Conservation (phyloP, 2,113 vertebrate genomes). For the Scytalopus superciliaris region DNA sequence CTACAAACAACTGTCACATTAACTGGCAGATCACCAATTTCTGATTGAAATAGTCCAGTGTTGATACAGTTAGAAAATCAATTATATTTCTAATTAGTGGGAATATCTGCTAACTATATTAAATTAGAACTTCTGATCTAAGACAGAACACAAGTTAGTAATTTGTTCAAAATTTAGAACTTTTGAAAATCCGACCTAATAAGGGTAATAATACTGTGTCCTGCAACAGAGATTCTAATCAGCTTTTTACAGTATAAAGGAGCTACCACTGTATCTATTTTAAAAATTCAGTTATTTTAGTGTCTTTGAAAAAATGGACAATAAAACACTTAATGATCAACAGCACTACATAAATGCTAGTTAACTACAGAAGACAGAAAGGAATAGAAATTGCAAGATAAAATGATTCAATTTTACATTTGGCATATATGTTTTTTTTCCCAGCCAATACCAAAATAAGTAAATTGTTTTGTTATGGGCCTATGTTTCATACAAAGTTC, state of each 20-base stretch:
- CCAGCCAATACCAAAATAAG: conserved; percentile 24
- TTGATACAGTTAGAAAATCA: neutral
- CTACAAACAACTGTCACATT: neutral
- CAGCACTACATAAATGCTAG: neutral
- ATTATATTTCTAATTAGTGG: neutral
- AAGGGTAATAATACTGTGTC: neutral
- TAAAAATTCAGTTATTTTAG: neutral
- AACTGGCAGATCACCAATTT: neutral
- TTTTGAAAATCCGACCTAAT: neutral
- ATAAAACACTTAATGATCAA: conserved; percentile 33
- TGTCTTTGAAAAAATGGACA: neutral
- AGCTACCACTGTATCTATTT: neutral
- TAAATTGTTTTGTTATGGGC: neutral
- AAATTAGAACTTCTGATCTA: neutral
- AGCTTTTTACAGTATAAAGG: neutral
- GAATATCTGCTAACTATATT: neutral
- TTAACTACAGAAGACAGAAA: conserved; percentile 8
- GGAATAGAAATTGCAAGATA: conserved; percentile 12
- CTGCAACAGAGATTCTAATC: neutral
- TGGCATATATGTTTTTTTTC: conserved; percentile 14
- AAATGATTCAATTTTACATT: conserved; percentile 11
- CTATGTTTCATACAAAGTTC: neutral
- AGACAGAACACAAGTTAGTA: neutral
- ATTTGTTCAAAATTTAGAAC: neutral
- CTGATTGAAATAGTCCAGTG: neutral